phyloP scores from a whole-genome alignment of 2,888 invertebrate genomes.

The Dermolepida albohirtum region DNA sequence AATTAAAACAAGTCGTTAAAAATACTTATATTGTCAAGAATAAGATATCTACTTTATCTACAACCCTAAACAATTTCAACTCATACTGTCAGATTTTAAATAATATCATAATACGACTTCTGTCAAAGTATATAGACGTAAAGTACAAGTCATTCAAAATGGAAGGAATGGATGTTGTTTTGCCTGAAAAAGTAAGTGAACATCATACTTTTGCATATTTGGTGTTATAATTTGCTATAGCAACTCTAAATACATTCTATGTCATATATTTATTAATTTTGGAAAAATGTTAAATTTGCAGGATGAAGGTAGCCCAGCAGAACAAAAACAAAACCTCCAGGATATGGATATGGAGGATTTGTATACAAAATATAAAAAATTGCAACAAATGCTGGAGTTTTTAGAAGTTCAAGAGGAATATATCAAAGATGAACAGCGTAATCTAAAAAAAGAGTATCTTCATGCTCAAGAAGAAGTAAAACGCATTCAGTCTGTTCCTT shows the following conservation, averaged over 20 bases:
- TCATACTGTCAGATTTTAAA: no score
- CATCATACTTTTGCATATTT: background rate
- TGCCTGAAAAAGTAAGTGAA: slow-evolving; percentile 81
- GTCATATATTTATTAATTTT: slow-evolving; percentile 16
- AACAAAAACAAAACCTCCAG: slow-evolving; percentile 79
- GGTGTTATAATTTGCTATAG: slow-evolving; percentile 20
- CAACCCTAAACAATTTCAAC: no score
- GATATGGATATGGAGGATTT: slow-evolving; percentile 92
- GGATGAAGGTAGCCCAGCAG: slow-evolving; percentile 78
- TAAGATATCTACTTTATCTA: no score
- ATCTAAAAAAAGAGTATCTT: slow-evolving; percentile 97
- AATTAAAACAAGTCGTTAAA: no score
- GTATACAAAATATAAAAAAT: slow-evolving; percentile 97
- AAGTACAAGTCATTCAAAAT: slow-evolving; percentile 64
- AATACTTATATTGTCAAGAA: no score
- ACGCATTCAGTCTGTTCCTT: slow-evolving; percentile 97
- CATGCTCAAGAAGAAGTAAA: slow-evolving; percentile 99
- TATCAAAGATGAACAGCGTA: slow-evolving; percentile 99
- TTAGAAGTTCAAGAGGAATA: slow-evolving; percentile 99
- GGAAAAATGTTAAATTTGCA: slow-evolving; percentile 56
- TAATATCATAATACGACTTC: no score
- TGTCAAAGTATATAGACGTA: background rate
- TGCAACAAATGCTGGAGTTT: slow-evolving; percentile 96
- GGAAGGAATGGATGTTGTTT: slow-evolving; percentile 86
- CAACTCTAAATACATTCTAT: slow-evolving; percentile 16